phyloP scores from a whole-genome alignment of 53 echinoderm and acorn worm species.

The Henricia sp. region DNA sequence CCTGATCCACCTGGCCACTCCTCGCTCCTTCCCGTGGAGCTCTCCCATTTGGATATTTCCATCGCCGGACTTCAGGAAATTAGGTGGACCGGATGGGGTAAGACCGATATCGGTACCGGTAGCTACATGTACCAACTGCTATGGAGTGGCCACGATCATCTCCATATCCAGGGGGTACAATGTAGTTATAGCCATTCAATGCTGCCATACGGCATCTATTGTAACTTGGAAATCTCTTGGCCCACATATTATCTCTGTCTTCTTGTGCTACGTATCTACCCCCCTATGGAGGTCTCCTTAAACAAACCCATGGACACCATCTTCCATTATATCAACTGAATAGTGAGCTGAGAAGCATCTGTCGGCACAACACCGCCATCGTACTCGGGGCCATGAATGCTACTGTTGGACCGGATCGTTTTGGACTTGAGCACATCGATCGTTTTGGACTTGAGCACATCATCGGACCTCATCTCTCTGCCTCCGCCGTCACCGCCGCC shows the following conservation, averaged over 20 bases:
- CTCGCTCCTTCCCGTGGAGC: not conserved
- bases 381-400: not conserved
- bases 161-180: not conserved
- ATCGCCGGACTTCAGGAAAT: not conserved
- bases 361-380: not conserved
- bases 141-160: not conserved
- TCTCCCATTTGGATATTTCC: not conserved
- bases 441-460: not conserved
- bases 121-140: not conserved
- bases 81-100: not conserved
- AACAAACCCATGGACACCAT: not conserved
- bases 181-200: not conserved
- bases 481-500: not conserved
- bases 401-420: not conserved
- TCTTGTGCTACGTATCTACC: not conserved
- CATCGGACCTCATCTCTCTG: not conserved
- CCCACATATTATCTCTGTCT: not conserved
- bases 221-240: not conserved
- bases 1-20: not conserved
- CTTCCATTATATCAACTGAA: not conserved
- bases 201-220: not conserved
- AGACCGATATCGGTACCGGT: not conserved
- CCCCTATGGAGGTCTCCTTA: not conserved
- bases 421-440: not conserved
- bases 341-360: not conserved